Conservation (phyloP, 37 sponge, comb jelly and placozoan species). For the Spongia lamella region DNA sequence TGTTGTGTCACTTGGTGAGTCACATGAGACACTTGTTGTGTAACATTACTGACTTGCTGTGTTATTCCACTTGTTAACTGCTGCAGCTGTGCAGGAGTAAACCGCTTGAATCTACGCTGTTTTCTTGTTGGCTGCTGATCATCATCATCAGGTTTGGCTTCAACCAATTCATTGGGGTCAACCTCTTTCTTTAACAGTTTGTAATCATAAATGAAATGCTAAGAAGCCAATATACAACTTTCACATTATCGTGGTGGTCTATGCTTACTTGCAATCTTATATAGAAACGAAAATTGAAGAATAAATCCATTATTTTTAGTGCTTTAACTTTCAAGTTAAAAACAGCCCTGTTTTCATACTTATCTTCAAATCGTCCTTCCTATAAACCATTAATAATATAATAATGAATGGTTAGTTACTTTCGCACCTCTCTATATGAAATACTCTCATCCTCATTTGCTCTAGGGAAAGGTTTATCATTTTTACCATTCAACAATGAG, state of each 20-base stretch:
- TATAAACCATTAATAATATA: slow-evolving; percentile 14
- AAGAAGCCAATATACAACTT: neutral
- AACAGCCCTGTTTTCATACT: slow-evolving; percentile 40
- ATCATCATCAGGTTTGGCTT: neutral
- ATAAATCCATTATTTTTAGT: slow-evolving; percentile 47
- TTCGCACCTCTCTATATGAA: slow-evolving; percentile 4
- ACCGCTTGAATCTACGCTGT: too few species aligned
- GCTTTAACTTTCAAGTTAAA: slow-evolving; percentile 54
- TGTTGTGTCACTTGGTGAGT: too few species aligned
- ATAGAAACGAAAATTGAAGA: slow-evolving; percentile 60
- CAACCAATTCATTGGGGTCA: neutral
- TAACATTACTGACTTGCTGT: too few species aligned
- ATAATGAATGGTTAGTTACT: slow-evolving; percentile 3
- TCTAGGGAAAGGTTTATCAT: slow-evolving; percentile 45
- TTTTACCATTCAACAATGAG: slow-evolving; percentile 68
- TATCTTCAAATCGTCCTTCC: slow-evolving; percentile 24
- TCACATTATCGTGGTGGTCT: neutral
- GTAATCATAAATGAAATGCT: slow-evolving; percentile 21
- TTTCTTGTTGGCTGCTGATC: too few species aligned
- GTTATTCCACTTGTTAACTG: too few species aligned
- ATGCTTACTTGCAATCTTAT: slow-evolving; percentile 31
- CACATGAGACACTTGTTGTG: too few species aligned
- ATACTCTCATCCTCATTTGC: too few species aligned
- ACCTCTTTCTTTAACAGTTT: neutral
- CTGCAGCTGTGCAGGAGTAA: too few species aligned